Evolutionary conservation across 2,888 invertebrate species (phyloP), one percentile per base, ranked within the genome.

Genomic region (Pristionchus exspectatus): DNA sequence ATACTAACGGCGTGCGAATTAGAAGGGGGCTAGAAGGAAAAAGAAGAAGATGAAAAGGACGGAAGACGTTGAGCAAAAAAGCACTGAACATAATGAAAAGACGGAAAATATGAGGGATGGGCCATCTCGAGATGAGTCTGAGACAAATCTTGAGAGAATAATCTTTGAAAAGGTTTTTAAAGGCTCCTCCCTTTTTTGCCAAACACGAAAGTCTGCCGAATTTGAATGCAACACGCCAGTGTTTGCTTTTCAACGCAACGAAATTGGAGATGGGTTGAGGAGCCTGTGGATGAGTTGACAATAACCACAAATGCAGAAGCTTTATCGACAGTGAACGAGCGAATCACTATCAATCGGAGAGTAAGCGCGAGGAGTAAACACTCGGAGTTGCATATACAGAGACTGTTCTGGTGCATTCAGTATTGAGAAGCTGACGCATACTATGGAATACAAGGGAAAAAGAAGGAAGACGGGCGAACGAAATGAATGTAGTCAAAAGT

Each of bases 71-170:
- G 38, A 83, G 83, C 44, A 54, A 83, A 33, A 59, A 84, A 56
- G 84, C 56, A 54, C 54, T 56, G 84, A 59, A 30, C 54, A 84
- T 56, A 59, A 84, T 54, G 84, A 84, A 84, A 84, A 84, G 54
- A 84, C 14, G 59, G 24, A 54, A 21, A 16, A 84, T 44, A 77
- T 18, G 77, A 77, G 44, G 74, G 21, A 74, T 38, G 74, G 59
- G 63, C 63, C 10, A 7, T 63, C 24, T 63, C 24, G 10, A 24
- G 63, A 63, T 3, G 63, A 24, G 63, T 63, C 10, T n/a, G n/a
- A 12, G 33, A 63, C 63, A 63, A 63, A 63, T 63, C 63, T 63
- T n/a, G 77, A 77, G 77, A 33, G 33, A 77, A 33, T 33, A 33
- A 30, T 3, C 9, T n/a, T 69, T 27, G 30, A 16, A 12, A n/a